Percentiles rank a stretch among this genome's conserved stretches.
phyloP scores from a whole-genome alignment of 2,888 invertebrate species.

The Euphydryas editha region DNA sequence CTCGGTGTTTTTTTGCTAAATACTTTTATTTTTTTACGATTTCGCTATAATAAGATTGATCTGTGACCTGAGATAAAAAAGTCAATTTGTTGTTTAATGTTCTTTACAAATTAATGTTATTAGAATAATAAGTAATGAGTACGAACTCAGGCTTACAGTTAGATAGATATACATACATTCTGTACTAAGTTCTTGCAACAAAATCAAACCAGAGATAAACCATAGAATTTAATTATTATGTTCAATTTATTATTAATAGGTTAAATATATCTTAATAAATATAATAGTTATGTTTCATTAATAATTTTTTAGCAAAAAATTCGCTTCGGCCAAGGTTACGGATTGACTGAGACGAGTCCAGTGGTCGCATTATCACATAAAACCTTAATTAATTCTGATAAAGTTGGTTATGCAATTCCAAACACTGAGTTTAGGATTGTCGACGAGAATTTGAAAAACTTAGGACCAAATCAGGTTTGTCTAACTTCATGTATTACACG shows the following conservation, averaged over 20 bases:
- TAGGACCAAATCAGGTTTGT: constrained; percentile 82
- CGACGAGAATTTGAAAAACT: constrained; percentile 68
- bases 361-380: constrained; percentile 71
- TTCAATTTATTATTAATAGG: not conserved
- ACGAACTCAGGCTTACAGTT: no score
- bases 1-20: no score
- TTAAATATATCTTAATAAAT: not conserved
- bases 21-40: no score
- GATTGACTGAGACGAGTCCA: constrained; percentile 89
- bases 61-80: no score
- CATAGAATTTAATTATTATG: not conserved
- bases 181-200: no score
- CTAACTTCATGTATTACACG: no score
- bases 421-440: constrained; percentile 87
- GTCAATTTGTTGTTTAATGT: no score
- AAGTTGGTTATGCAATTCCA: constrained; percentile 84
- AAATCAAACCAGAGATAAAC: no score
- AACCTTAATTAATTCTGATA: constrained; percentile 56
- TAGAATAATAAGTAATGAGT: no score
- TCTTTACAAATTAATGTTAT: no score
- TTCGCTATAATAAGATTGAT: no score
- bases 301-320: constrained; percentile 60
- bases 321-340: constrained; percentile 85
- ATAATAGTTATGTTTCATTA: constrained; percentile 4
- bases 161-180: no score